phyloP scores from a whole-genome alignment of 1,140 invertebrate genomes.

The Drosophila busckii region DNA sequence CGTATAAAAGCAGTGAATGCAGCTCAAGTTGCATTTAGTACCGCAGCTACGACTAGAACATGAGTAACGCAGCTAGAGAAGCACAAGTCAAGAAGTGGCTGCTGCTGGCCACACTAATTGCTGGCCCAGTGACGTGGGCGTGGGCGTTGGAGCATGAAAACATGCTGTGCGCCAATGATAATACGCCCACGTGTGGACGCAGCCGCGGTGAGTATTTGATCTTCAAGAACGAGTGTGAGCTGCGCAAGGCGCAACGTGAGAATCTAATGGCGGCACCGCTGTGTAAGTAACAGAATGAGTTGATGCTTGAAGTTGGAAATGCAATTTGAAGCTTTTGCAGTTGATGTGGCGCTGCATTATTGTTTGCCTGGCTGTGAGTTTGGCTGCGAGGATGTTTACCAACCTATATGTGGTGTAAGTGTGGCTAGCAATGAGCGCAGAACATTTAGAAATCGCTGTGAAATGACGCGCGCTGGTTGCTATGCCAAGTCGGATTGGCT shows the following conservation, averaged over 20 bases:
- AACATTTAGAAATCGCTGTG: slow-evolving; percentile 54
- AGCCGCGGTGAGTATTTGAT: slow-evolving; percentile 45
- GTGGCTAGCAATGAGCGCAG: slow-evolving; percentile 18
- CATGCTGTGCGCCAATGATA: slow-evolving; percentile 42
- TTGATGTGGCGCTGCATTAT: slow-evolving; percentile 36
- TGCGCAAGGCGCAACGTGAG: slow-evolving; percentile 48
- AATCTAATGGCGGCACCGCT: slow-evolving; percentile 45
- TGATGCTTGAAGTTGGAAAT: too few relatives aligned
- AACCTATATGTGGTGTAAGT: slow-evolving; percentile 53
- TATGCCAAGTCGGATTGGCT: slow-evolving; percentile 40
- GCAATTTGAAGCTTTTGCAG: too few relatives aligned
- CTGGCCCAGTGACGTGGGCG: background rate
- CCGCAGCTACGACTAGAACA: slow-evolving; percentile 34
- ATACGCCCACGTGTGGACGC: slow-evolving; percentile 46
- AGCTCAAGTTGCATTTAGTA: slow-evolving; percentile 48
- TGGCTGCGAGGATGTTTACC: slow-evolving; percentile 11
- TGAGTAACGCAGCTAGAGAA: slow-evolving; percentile 1
- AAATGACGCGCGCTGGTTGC: slow-evolving; percentile 45
- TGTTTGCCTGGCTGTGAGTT: slow-evolving; percentile 57
- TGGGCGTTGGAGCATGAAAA: slow-evolving; percentile 13
- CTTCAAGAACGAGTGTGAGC: slow-evolving; percentile 60
- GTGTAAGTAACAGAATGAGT: slow-evolving; percentile 28
- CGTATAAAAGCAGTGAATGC: slow-evolving; percentile 49
- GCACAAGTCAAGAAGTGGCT: slow-evolving; percentile 8
- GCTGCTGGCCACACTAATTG: slow-evolving; percentile 5